Conservation (phyloP, 2,888 invertebrate genomes). For the Ormyrus rosae region DNA sequence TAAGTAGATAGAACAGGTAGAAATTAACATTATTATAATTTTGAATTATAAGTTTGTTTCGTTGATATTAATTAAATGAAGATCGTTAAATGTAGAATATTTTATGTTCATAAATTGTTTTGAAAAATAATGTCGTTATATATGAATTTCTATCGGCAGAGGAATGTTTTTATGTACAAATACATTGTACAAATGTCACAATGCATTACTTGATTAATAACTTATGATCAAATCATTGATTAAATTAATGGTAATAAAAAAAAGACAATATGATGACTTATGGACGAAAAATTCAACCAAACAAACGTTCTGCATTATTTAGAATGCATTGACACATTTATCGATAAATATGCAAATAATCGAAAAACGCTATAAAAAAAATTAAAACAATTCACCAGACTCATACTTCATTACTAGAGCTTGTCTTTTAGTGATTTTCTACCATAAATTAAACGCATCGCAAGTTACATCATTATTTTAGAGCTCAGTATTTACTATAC, state of each 20-base stretch:
- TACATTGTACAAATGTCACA: slow-evolving; percentile 26
- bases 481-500: slow-evolving; percentile 66
- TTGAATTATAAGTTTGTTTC: too few species aligned
- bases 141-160: not conserved
- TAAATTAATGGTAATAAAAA: slow-evolving; percentile 13
- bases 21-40: slow-evolving; percentile 1
- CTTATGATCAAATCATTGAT: slow-evolving; percentile 32
- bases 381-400: slow-evolving; percentile 28
- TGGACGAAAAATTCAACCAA: slow-evolving; percentile 29
- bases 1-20: slow-evolving; percentile 26
- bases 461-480: slow-evolving; percentile 45
- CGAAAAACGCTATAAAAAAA: slow-evolving; percentile 40
- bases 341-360: slow-evolving; percentile 25
- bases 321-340: slow-evolving; percentile 21
- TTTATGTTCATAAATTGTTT: too few species aligned
- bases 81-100: too few species aligned
- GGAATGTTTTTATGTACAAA: slow-evolving; percentile 50
- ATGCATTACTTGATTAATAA: slow-evolving; percentile 30
- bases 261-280: slow-evolving; percentile 30
- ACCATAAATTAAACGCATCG: slow-evolving; percentile 42
- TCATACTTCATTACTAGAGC: slow-evolving; percentile 38
- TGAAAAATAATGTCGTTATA: too few species aligned
- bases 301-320: slow-evolving; percentile 42
- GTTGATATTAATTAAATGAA: too few species aligned
- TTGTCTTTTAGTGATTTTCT: slow-evolving; percentile 41